Evolutionary conservation across 2,888 invertebrate genomes (phyloP).

Genomic region (Xanthia icteritia): DNA sequence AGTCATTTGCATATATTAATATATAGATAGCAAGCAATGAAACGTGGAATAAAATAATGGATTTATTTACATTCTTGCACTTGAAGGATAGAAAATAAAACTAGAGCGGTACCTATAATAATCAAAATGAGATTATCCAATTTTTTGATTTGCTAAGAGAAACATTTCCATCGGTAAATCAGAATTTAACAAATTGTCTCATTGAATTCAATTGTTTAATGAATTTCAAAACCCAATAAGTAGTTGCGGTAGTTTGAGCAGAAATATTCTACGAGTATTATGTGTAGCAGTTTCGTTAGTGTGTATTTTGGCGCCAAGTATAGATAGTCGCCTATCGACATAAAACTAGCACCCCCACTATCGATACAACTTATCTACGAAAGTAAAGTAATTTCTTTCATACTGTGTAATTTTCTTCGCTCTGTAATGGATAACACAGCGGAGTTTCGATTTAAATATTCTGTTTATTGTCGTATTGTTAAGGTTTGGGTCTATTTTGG

Average conservation of each 20-base stretch:
- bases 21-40: background rate
- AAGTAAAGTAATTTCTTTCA: background rate
- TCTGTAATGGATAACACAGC: background rate
- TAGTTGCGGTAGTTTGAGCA: background rate
- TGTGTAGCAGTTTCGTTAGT: background rate
- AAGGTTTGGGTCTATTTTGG: conserved; percentile 12
- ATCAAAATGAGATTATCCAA: background rate
- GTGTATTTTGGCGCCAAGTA: conserved; percentile 17
- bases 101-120: background rate
- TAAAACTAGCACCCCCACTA: background rate
- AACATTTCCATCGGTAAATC: background rate
- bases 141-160: background rate
- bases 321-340: background rate
- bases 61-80: conserved; percentile 20
- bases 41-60: conserved; percentile 24
- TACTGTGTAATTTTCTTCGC: background rate
- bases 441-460: background rate
- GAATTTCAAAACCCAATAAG: background rate
- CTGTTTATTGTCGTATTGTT: background rate
- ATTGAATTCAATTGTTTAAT: background rate
- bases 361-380: background rate
- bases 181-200: background rate
- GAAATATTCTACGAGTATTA: background rate
- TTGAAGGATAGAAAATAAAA: conserved; percentile 9
- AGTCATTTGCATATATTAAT: conserved; percentile 36